These are phyloP conservation scores for Metacarcinus magister DNA, from an alignment of 2,888 invertebrate genomes.

Conservation along the genomic window DNA sequence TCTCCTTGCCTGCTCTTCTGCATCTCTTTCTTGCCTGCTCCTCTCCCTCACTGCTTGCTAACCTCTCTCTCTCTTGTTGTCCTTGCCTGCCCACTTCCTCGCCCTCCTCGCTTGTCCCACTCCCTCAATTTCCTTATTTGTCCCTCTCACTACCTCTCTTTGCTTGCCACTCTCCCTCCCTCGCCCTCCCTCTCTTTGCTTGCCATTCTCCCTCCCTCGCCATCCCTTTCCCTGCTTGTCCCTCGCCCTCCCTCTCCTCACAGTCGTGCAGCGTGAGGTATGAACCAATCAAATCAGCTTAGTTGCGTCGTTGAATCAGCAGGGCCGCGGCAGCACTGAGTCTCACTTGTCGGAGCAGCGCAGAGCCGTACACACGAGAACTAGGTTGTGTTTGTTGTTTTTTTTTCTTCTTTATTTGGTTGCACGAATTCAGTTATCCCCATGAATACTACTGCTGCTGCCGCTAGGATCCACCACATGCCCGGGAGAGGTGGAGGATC, in stretches of 20 bases:
- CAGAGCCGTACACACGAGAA: conserved; percentile 1
- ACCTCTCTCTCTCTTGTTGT: too few relatives aligned
- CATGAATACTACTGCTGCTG: background rate
- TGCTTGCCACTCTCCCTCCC: too few relatives aligned
- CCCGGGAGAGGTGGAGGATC: background rate
- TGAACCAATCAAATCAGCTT: conserved; percentile 26
- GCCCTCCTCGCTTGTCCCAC: too few relatives aligned
- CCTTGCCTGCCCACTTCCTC: too few relatives aligned
- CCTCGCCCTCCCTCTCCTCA: background rate
- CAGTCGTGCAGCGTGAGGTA: background rate
- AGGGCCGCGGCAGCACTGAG: background rate
- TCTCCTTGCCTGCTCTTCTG: too few relatives aligned
- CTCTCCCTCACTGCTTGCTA: too few relatives aligned
- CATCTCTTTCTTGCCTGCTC: too few relatives aligned
- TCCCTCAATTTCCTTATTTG: too few relatives aligned
- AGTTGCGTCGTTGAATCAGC: conserved; percentile 15
- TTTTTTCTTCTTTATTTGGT: background rate
- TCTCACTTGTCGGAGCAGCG: background rate
- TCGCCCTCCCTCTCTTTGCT: background rate
- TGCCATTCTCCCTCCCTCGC: background rate
- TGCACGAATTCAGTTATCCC: too few relatives aligned
- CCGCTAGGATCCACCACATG: background rate
- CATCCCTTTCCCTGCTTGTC: too few relatives aligned
- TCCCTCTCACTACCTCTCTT: too few relatives aligned
- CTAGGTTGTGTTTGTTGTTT: background rate